These are phyloP conservation scores for Drosophila funebris DNA, from an alignment of 1,140 invertebrate species.

Conservation along the genomic window DNA sequence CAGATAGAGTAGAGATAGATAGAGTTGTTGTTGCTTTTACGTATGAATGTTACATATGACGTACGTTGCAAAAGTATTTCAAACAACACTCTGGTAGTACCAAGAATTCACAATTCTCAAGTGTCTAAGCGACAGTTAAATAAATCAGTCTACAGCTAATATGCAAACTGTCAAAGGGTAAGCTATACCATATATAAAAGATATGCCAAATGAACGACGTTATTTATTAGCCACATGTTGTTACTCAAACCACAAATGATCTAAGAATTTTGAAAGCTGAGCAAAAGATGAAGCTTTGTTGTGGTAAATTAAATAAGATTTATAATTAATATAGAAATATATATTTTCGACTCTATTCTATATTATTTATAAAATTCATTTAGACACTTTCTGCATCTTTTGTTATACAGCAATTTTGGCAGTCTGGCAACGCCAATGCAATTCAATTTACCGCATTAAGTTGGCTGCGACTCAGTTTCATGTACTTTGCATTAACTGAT, in stretches of 20 bases:
- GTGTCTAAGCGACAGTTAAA: conserved; percentile 37
- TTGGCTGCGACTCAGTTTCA: not conserved
- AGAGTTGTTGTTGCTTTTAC: not conserved
- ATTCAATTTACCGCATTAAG: too few relatives aligned
- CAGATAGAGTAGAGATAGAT: not conserved
- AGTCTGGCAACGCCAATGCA: too few relatives aligned
- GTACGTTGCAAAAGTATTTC: conserved; percentile 51
- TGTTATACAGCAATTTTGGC: too few relatives aligned
- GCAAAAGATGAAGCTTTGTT: not conserved
- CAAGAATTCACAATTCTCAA: conserved; percentile 30
- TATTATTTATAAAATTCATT: too few relatives aligned
- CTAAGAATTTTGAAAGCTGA: not conserved
- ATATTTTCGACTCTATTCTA: too few relatives aligned
- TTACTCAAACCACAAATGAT: not conserved
- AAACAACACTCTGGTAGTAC: not conserved
- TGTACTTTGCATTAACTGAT: not conserved
- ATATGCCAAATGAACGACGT: not conserved
- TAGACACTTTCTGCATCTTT: too few relatives aligned
- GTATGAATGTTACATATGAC: conserved; percentile 37
- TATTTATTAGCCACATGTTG: conserved; percentile 7
- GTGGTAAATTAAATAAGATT: too few relatives aligned
- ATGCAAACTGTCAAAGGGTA: conserved; percentile 4
- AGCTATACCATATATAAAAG: not conserved
- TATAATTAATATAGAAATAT: too few relatives aligned
- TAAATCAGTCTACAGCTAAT: conserved; percentile 49